phyloP scores from a whole-genome alignment of 2,113 vertebrate genomes.

The Microcebus tavaratra region DNA sequence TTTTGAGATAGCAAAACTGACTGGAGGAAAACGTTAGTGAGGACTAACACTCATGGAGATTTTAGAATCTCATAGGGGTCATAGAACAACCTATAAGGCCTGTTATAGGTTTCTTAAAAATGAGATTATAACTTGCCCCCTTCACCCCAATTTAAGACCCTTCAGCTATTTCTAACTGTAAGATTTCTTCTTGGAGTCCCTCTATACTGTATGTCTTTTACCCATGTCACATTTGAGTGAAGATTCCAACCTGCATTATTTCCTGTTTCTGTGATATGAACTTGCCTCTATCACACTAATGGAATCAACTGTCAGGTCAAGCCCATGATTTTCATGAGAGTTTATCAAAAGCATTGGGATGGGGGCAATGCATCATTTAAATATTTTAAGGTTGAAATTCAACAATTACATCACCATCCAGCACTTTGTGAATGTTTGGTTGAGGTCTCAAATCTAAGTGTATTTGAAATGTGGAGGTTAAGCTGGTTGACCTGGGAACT shows the following conservation, averaged over 20 bases:
- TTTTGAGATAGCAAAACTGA: slow-evolving; percentile 2
- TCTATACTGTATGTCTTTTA: background rate
- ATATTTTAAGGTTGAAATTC: slow-evolving; percentile 79
- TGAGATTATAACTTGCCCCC: background rate
- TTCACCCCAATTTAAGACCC: background rate
- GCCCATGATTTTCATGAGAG: slow-evolving; percentile 38
- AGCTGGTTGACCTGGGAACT: slow-evolving; percentile 80
- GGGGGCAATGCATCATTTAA: slow-evolving; percentile 62
- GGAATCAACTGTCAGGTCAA: slow-evolving; percentile 38
- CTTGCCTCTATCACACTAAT: slow-evolving; percentile 31
- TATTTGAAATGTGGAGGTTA: slow-evolving; percentile 82
- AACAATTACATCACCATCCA: slow-evolving; percentile 60
- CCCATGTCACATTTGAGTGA: slow-evolving; percentile 38
- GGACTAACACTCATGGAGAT: background rate
- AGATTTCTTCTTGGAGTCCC: background rate
- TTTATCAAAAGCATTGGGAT: background rate
- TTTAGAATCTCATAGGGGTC: background rate
- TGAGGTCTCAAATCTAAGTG: slow-evolving; percentile 77
- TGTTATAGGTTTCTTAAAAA: background rate
- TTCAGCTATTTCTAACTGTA: background rate
- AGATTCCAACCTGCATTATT: slow-evolving; percentile 27
- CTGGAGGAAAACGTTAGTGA: background rate
- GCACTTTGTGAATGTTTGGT: slow-evolving; percentile 74
- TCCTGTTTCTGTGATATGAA: background rate
- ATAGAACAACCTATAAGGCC: background rate